Percentiles rank a stretch among this genome's conserved stretches.
Evolutionary conservation across 1,140 invertebrate genomes (phyloP).

Genomic region (Heterodera schachtii): DNA sequence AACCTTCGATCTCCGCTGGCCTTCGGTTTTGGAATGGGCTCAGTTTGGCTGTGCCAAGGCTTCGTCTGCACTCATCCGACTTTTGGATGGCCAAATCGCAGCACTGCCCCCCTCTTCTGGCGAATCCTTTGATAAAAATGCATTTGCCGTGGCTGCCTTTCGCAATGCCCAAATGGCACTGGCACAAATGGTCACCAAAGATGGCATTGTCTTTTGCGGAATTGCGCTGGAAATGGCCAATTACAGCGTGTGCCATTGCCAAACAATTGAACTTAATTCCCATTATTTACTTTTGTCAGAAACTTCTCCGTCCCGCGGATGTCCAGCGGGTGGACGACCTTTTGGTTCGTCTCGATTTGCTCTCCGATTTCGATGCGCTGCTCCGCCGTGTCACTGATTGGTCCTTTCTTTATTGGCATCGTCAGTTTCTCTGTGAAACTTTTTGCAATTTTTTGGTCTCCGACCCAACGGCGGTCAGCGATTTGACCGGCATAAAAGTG

Average conservation of each 20-base stretch:
- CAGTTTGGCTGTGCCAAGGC: slow-evolving; percentile 43
- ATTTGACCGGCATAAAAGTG: neutral
- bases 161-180: slow-evolving; percentile 63
- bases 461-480: slow-evolving; percentile 66
- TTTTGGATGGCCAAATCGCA: slow-evolving; percentile 69
- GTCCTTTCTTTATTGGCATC: slow-evolving; percentile 81
- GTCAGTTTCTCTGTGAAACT: slow-evolving; percentile 74
- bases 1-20: slow-evolving; percentile 72
- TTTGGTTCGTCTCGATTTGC: slow-evolving; percentile 72
- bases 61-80: slow-evolving; percentile 10
- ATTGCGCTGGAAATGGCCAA: slow-evolving; percentile 54
- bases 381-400: slow-evolving; percentile 74
- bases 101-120: slow-evolving; percentile 71
- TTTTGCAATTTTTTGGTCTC: slow-evolving; percentile 77
- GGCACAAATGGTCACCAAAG: slow-evolving; percentile 70
- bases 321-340: slow-evolving; percentile 67
- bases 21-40: slow-evolving; percentile 71
- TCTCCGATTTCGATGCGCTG: slow-evolving; percentile 56
- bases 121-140: slow-evolving; percentile 1
- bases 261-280: slow-evolving; percentile 6
- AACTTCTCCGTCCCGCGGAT: slow-evolving; percentile 64
- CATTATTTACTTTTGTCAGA: slow-evolving; percentile 46
- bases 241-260: slow-evolving; percentile 41
- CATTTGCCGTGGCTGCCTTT: slow-evolving; percentile 70
- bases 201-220: slow-evolving; percentile 69